Evolutionary conservation across 2,113 vertebrate genomes (phyloP).

Genomic region (Sceloporus undulatus): DNA sequence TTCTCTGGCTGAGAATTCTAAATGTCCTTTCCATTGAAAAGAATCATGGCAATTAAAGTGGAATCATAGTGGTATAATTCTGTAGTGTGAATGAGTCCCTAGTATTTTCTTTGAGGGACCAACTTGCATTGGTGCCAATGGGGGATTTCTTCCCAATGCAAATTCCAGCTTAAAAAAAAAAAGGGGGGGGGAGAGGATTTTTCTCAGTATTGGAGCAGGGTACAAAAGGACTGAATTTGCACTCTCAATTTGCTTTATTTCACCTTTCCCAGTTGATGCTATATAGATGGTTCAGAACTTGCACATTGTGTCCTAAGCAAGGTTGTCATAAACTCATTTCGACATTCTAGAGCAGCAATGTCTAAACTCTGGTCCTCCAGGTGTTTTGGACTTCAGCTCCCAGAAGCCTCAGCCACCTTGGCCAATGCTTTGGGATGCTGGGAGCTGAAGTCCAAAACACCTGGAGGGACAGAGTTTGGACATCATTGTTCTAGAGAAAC

Average conservation of each 20-base stretch:
- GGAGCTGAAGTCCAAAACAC: too few species aligned
- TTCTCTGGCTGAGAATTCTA: too few species aligned
- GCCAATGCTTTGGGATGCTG: too few species aligned
- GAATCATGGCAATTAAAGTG: too few species aligned
- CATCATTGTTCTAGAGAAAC: too few species aligned
- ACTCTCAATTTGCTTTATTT: background rate
- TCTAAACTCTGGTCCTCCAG: too few species aligned
- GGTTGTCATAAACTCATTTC: background rate
- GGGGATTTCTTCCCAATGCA: background rate
- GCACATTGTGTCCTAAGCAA: background rate
- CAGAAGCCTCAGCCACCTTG: too few species aligned
- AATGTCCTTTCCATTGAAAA: too few species aligned
- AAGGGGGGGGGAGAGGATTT: background rate
- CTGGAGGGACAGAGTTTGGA: too few species aligned
- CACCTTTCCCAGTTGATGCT: background rate
- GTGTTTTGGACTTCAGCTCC: too few species aligned
- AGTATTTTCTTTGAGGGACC: background rate
- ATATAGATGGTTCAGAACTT: background rate
- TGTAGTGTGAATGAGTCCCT: too few species aligned
- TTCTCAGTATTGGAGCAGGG: background rate
- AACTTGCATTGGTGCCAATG: background rate
- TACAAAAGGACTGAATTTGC: background rate
- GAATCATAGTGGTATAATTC: too few species aligned
- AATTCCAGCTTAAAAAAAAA: background rate
- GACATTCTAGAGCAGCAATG: background rate